Percentiles rank a stretch among this genome's conserved stretches.
Evolutionary conservation across 1,140 invertebrate genomes (phyloP).

Genomic region (Drosophila setifemur): DNA sequence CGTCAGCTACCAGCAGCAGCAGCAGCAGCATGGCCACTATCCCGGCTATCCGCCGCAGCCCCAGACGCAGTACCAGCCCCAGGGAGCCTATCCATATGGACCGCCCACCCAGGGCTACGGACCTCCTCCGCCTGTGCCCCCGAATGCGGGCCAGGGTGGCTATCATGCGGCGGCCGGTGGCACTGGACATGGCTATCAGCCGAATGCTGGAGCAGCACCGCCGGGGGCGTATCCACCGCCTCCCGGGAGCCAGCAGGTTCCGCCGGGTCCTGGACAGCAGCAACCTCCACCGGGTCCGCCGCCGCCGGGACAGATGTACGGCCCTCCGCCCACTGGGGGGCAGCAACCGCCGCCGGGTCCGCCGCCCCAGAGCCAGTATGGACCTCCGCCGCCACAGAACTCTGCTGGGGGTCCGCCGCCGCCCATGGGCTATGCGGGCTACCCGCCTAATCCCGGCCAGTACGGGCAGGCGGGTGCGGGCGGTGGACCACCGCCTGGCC

Average conservation of each 20-base stretch:
- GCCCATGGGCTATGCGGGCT: slow-evolving; percentile 73
- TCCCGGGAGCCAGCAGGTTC: slow-evolving; percentile 60
- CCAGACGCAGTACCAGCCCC: slow-evolving; percentile 82
- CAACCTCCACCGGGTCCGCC: slow-evolving; percentile 66
- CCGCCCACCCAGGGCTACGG: slow-evolving; percentile 75
- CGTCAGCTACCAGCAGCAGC: slow-evolving; percentile 82
- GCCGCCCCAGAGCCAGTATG: slow-evolving; percentile 76
- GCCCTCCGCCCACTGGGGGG: slow-evolving; percentile 81
- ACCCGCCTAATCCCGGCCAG: slow-evolving; percentile 72
- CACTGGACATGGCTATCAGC: slow-evolving; percentile 61
- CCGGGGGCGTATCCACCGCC: slow-evolving; percentile 67
- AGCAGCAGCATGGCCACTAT: slow-evolving; percentile 83
- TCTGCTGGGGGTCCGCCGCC: slow-evolving; percentile 61
- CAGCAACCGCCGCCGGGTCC: slow-evolving; percentile 75
- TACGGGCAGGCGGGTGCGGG: slow-evolving; percentile 64
- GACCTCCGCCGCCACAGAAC: slow-evolving; percentile 75
- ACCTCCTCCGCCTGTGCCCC: slow-evolving; percentile 64
- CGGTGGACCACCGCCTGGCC: slow-evolving; percentile 70
- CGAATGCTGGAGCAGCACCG: slow-evolving; percentile 52
- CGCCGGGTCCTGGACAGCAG: slow-evolving; percentile 65
- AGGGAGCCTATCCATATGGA: slow-evolving; percentile 83
- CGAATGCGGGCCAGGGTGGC: slow-evolving; percentile 74
- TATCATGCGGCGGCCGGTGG: slow-evolving; percentile 68
- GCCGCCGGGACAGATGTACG: slow-evolving; percentile 69
- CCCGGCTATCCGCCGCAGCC: slow-evolving; percentile 83